Conservation (phyloP, 2,113 vertebrate genomes). For the Alligator sinensis region DNA sequence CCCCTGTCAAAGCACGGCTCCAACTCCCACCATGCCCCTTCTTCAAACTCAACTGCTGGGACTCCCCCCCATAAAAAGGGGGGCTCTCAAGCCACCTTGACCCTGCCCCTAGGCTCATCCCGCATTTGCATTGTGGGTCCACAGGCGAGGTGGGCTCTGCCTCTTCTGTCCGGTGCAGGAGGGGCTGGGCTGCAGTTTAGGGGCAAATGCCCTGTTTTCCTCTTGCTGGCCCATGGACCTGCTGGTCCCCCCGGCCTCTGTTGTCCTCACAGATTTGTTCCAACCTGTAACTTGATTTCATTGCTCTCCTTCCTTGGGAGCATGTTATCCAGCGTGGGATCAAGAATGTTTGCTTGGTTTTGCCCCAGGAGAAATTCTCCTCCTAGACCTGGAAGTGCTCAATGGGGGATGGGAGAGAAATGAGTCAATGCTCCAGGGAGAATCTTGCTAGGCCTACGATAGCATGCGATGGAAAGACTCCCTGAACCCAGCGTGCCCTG, state of each 20-base stretch:
- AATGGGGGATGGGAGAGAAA: not conserved
- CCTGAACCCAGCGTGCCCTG: not conserved
- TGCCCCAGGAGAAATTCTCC: not conserved
- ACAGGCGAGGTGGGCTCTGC: not conserved
- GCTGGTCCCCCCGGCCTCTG: not conserved
- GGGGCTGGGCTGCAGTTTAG: too few relatives aligned
- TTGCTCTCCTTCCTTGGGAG: not conserved
- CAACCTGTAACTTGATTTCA: not conserved
- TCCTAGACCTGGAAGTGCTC: slow-evolving; percentile 7
- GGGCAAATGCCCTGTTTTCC: not conserved
- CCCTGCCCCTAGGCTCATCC: too few relatives aligned
- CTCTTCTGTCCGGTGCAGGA: not conserved
- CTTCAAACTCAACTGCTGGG: not conserved
- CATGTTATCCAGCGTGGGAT: not conserved
- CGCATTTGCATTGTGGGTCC: too few relatives aligned
- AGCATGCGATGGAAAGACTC: not conserved
- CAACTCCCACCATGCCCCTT: not conserved
- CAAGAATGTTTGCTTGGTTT: not conserved
- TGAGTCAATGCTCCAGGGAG: slow-evolving; percentile 2
- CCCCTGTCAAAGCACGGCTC: not conserved
- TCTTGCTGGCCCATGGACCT: too few relatives aligned
- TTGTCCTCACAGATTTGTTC: not conserved
- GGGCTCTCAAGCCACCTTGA: too few relatives aligned
- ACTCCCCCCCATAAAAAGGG: too few relatives aligned
- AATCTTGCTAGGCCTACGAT: slow-evolving; percentile 20